phyloP scores from a whole-genome alignment of 1,140 invertebrate genomes.

The Camponotus floridanus region DNA sequence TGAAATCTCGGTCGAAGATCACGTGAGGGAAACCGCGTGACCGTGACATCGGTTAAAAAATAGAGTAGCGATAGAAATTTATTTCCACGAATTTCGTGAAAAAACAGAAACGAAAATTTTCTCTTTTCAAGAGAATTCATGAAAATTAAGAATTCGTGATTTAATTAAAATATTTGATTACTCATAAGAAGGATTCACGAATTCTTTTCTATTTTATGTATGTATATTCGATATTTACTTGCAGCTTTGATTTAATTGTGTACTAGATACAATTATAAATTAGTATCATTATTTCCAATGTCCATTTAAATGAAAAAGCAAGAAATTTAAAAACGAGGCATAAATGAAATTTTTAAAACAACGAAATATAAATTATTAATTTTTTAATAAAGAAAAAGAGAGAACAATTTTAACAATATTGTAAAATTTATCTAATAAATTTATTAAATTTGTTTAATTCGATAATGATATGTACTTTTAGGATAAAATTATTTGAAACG shows the following conservation, averaged over 20 bases:
- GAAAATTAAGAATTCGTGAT: background rate
- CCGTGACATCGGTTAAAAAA: background rate
- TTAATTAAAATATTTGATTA: slow-evolving; percentile 8
- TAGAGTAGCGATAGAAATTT: background rate
- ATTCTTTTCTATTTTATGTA: background rate
- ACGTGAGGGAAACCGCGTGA: background rate
- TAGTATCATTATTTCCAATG: background rate
- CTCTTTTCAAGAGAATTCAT: background rate
- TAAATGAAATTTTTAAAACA: no score
- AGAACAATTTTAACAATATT: background rate
- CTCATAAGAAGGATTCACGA: background rate
- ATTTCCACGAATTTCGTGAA: background rate
- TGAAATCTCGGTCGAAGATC: background rate
- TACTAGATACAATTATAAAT: background rate
- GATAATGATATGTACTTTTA: background rate
- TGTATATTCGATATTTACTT: background rate
- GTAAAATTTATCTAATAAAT: background rate
- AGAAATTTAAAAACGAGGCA: background rate
- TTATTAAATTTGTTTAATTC: background rate
- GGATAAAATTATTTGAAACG: background rate
- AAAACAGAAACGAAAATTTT: background rate
- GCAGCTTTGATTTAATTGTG: background rate
- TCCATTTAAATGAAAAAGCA: background rate
- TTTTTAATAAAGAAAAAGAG: no score
- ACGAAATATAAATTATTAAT: no score